Base-by-base conservation (phyloP, 2,113 vertebrate genomes). In the Urocitellus parryii region DNA sequence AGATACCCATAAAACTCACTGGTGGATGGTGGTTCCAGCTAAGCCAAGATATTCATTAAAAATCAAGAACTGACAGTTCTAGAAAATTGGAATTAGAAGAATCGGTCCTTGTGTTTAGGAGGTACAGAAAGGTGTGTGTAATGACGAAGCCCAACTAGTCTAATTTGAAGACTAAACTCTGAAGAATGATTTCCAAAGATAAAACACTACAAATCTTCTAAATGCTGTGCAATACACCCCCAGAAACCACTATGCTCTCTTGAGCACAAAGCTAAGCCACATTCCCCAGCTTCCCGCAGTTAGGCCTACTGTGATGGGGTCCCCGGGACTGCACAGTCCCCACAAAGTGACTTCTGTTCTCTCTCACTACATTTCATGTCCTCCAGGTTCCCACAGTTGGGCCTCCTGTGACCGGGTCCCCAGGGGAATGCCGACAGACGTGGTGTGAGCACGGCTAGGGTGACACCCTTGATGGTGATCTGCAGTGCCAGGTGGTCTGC, bases 401-500 rank as follows among this genome's bases (percentile, higher is more conserved):
- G 16, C 14, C 13, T 16, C 51, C 51, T 16, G 51, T 53, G 16
- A 53, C 13, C 3, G 16, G 51, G 51, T 53, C 51, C 51, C 12
- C 16, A 6, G 3, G 0, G 4, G 37, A 5, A 67, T 4, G 0
- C 10, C 4, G 45, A 39, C 45, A 42, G 32, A 53, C 25, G 53
- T 12, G 39, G 45, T 29, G 25, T 12, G 27, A 63, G 29, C 9
- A 34, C 2, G 0, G 0, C 4, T 5, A 22, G 4, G 48, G 22
- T 25, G 14, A 17, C 5, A 0, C 0, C 2, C 27, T 63, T 4
- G 17, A 16, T 27, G 56, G 45, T 20, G 68, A 48, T 10, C 32
- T 6, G 16, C 34, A 1, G 1, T 2, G 17, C 22, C 8, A n/a
- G 5, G 11, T 27, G 56, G n/a, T 77, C 18, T 74, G 10, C 25